Conservation (phyloP, 1,140 invertebrate genomes). For the Pseudoatta argentina region DNA sequence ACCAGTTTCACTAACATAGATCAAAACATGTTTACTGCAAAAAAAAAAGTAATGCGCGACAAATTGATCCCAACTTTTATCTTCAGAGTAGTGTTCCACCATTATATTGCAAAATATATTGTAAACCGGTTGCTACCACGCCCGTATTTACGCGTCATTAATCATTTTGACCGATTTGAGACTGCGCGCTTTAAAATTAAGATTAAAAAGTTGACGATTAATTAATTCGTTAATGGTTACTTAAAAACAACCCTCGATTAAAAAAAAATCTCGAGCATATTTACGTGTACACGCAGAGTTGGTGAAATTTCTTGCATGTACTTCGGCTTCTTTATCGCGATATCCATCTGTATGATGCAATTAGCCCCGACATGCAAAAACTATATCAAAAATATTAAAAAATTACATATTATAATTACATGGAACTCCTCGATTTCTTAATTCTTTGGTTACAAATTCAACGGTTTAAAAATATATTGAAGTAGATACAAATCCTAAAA, state of each 20-base stretch:
- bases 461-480: too few species aligned
- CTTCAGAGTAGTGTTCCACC: constrained; percentile 7
- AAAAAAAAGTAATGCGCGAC: constrained; percentile 41
- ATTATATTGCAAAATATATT: constrained; percentile 30
- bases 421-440: too few species aligned
- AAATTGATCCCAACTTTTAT: constrained; percentile 58
- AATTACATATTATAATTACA: too few species aligned
- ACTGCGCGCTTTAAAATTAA: constrained; percentile 36
- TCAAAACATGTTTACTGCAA: constrained; percentile 37
- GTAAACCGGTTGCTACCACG: constrained; percentile 24
- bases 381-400: too few species aligned
- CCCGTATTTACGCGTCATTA: constrained; percentile 50
- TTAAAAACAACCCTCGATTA: not conserved
- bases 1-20: constrained; percentile 57
- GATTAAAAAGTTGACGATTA: constrained; percentile 51
- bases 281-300: not conserved
- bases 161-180: constrained; percentile 49
- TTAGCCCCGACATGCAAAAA: too few species aligned
- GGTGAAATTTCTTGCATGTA: not conserved
- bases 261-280: constrained; percentile 1
- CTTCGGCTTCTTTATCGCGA: constrained; percentile 70
- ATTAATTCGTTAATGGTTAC: constrained; percentile 46
- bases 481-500: too few species aligned
- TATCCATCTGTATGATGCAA: not conserved
- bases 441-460: too few species aligned